Evolutionary conservation across 2,797 vertebrate species (phyloP).

Genomic region (Fratercula arctica): DNA sequence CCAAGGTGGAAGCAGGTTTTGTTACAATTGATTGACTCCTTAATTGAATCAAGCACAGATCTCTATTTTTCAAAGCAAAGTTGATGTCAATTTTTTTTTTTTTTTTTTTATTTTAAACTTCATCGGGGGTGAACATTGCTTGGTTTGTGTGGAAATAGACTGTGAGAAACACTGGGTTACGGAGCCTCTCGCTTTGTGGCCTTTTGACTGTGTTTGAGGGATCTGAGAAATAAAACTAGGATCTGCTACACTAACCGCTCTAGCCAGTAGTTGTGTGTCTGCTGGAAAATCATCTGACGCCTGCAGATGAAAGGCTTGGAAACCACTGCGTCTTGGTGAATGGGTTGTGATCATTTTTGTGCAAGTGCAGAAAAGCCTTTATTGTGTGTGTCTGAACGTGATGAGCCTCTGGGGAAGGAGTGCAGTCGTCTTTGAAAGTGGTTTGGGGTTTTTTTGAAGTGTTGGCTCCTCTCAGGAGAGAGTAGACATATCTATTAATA

Average conservation of each 20-base stretch:
- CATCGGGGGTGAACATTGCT: background rate
- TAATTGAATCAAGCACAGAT: background rate
- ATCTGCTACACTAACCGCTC: background rate
- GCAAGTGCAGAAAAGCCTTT: constrained; percentile 16
- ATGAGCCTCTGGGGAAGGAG: constrained; percentile 2
- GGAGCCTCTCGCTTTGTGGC: background rate
- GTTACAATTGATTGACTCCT: background rate
- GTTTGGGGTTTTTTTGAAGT: background rate
- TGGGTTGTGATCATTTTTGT: background rate
- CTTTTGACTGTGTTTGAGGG: background rate
- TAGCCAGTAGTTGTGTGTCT: background rate
- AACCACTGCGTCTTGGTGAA: background rate
- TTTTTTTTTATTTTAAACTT: background rate
- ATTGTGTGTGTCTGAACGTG: background rate
- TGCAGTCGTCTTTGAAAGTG: background rate
- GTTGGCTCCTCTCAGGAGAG: background rate
- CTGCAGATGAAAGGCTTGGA: constrained; percentile 37
- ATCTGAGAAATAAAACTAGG: background rate
- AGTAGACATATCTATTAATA: background rate
- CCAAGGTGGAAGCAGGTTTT: background rate
- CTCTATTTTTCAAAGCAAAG: background rate
- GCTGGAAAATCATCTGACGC: constrained; percentile 29
- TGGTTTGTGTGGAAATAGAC: background rate
- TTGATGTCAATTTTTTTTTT: background rate
- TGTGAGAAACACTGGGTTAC: background rate